Evolutionary conservation across 2,888 invertebrate genomes (phyloP), one percentile per base, ranked within the genome.

Genomic region (Acanthosepion lycidas): DNA sequence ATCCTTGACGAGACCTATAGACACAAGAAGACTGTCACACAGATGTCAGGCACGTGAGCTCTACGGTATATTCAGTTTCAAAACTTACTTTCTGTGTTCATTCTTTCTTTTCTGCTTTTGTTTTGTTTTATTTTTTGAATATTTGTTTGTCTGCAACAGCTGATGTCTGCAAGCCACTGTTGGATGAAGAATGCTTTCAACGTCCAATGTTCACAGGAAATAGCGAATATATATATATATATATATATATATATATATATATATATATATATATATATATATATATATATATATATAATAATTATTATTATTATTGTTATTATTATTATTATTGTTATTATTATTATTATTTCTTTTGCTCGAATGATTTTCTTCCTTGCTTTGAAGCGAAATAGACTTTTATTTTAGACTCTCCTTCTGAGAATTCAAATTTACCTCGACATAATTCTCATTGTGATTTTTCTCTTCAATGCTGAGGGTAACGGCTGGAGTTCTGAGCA

Each of bases 361-460:
- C 0, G 20, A 59, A 20, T 59, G 26, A 20, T 59, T 59, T 23
- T 6, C 6, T 59, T 59, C 26, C 26, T 18, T 5, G n/a, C 78
- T 78, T 78, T 59, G n/a, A 12, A 18, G n/a, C 15, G n/a, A n/a
- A 12, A n/a, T 20, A 18, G 78, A 3, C 78, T 9, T 78, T 78
- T n/a, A 78, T 78, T 78, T 78, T 78, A 78, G 78, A 9, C 12
- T 2, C n/a, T n/a, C n/a, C 23, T 15, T 78, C 6, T 5, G n/a
- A n/a, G 78, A n/a, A 78, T 78, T 78, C 78, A n/a, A 78, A 78
- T n/a, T 78, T 78, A 78, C 78, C n/a, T 78, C 78, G 78, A n/a
- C 15, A n/a, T n/a, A 78, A n/a, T 9, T 3, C 78, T 33, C 78
- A 15, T 78, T 78, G 78, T 78, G n/a, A 78, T 78, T 33, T n/a